Evolutionary conservation across 2,888 invertebrate genomes (phyloP).

Genomic region (Malacosoma neustria): DNA sequence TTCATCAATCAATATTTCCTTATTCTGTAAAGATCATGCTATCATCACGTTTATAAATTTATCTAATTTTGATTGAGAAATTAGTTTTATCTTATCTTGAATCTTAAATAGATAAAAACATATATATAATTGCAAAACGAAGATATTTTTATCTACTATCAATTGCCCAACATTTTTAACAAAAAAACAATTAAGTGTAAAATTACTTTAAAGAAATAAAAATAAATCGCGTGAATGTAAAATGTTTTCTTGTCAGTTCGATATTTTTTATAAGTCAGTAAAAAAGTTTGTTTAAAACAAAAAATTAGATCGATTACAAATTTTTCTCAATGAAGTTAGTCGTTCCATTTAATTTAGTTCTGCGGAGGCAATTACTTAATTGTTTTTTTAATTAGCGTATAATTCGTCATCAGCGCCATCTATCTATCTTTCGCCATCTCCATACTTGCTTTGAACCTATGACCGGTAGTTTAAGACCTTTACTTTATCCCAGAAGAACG

Average conservation of each 20-base stretch:
- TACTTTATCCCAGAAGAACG: no score
- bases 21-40: no score
- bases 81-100: background rate
- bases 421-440: background rate
- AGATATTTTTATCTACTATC: background rate
- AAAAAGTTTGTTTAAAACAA: background rate
- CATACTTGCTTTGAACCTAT: no score
- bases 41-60: no score
- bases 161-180: background rate
- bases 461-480: no score
- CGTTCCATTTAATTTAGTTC: background rate
- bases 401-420: background rate
- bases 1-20: no score
- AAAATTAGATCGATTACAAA: background rate
- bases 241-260: background rate
- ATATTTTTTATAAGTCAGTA: background rate
- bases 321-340: background rate
- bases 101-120: background rate
- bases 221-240: constrained; percentile 5
- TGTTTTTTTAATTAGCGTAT: background rate
- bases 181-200: background rate
- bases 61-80: no score
- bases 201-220: background rate
- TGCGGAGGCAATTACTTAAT: background rate
- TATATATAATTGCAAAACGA: background rate